Evolutionary conservation across 2,888 invertebrate species (phyloP), one percentile per base, ranked within the genome.

Genomic region (Molorchus minor): DNA sequence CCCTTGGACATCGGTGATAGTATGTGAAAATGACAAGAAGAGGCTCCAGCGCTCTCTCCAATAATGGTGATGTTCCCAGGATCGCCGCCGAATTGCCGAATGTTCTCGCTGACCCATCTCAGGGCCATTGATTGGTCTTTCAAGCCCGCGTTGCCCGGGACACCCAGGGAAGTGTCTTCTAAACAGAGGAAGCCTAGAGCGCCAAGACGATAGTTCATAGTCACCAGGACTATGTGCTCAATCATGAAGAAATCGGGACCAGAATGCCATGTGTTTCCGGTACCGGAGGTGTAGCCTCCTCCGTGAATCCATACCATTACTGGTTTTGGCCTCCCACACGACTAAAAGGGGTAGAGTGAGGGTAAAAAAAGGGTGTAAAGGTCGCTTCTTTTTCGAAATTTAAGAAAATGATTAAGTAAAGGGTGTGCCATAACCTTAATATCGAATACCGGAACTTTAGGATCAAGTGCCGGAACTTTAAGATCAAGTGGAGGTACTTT

Each of bases 121-220:
- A 85, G 65, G 0, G 84, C 84, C 70, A 84, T 64, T 0, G 83
- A 77, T 75, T 83, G 82, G 70, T 85, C 85, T 72, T 84, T 84
- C 0, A 85, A 74, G 1, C 82, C 84, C 0, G 83, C 82, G 71
- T 85, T 85, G 1, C 84, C 84, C 0, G 84, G 83, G 44, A 84
- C 79, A 45, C 79, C 79, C 5, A 84, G 69, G 1, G 79, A 73
- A 4, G 79, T 70, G 61, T 84, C 83, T 46, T 80, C 77, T 0
- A 84, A 71, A 16, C 79, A 79, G 25, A 84, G 74, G 56, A 84
- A 84, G n/a, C 83, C 83, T 80, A 64, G 45, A 0, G 81, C 71
- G 16, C 83, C 84, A 20, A 84, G 62, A 0, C 84, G 79, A 68
- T 84, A 84, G 57, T 81, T 81, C 1, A 83, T 69, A 0, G 80